Evolutionary conservation across 2,797 vertebrate species (phyloP).

Genomic region (Diplodus sargus): DNA sequence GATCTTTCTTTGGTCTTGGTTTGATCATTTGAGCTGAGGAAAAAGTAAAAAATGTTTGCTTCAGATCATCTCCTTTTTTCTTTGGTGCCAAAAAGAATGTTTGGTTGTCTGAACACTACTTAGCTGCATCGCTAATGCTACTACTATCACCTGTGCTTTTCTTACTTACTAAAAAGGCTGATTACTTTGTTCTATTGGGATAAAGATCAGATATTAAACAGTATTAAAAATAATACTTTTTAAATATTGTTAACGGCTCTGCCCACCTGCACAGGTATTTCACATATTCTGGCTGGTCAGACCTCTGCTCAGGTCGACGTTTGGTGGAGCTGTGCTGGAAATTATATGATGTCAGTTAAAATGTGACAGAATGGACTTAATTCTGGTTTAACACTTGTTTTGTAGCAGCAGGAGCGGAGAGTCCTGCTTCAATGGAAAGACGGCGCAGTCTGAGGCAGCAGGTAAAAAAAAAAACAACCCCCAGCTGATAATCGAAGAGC

Average conservation of each 20-base stretch:
- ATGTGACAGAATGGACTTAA: too few species aligned
- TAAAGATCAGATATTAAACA: not conserved
- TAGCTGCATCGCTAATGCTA: not conserved
- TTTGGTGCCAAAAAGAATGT: not conserved
- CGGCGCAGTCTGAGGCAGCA: not conserved
- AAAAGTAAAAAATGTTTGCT: not conserved
- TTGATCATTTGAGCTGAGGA: not conserved
- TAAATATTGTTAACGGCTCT: not conserved
- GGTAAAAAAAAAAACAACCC: not conserved
- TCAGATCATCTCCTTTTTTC: not conserved
- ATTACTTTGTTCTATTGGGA: not conserved
- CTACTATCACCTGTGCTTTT: too few species aligned
- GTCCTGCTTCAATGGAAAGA: not conserved
- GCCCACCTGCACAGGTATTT: not conserved
- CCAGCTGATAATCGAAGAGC: conserved; percentile 1
- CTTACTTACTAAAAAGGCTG: not conserved
- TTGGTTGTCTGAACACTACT: not conserved
- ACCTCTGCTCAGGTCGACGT: not conserved
- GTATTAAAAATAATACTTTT: not conserved
- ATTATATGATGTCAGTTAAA: not conserved
- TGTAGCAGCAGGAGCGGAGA: not conserved
- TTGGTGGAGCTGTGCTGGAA: not conserved
- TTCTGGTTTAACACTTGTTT: not conserved
- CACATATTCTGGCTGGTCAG: not conserved
- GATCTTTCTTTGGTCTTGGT: not conserved